Percentiles rank a stretch among this genome's conserved stretches.
phyloP scores from a whole-genome alignment of 2,797 vertebrate genomes.

The Myotis planiceps region DNA sequence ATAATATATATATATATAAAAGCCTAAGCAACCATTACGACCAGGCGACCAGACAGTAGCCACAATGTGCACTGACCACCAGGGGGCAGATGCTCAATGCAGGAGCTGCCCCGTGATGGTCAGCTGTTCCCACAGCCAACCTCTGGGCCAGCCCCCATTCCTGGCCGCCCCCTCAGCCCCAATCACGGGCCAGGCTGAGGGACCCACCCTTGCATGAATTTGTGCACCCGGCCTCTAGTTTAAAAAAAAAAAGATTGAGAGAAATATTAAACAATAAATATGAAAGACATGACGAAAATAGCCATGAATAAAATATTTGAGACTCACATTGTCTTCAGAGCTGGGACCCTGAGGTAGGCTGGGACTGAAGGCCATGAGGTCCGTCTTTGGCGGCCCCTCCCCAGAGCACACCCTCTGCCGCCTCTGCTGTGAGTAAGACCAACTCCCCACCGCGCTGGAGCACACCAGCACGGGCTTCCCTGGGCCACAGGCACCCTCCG shows the following conservation, averaged over 20 bases:
- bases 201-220: too few species aligned
- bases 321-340: constrained; percentile 70
- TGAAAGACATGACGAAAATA: neutral
- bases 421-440: neutral
- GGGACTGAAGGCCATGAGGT: constrained; percentile 72
- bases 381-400: neutral
- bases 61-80: too few species aligned
- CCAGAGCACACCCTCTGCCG: neutral
- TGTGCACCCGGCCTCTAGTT: neutral
- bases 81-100: too few species aligned
- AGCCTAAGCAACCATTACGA: too few species aligned
- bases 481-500: constrained; percentile 28
- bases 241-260: neutral
- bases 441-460: neutral
- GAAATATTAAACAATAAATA: neutral
- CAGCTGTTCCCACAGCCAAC: too few species aligned
- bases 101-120: too few species aligned
- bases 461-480: neutral
- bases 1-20: neutral
- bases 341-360: constrained; percentile 63
- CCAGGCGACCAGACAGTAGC: too few species aligned
- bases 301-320: constrained; percentile 31
- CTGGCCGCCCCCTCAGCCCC: too few species aligned
- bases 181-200: too few species aligned
- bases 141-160: too few species aligned